Evolutionary conservation across 2,113 vertebrate species (phyloP).

Genomic region (Ariopsis seemanni): DNA sequence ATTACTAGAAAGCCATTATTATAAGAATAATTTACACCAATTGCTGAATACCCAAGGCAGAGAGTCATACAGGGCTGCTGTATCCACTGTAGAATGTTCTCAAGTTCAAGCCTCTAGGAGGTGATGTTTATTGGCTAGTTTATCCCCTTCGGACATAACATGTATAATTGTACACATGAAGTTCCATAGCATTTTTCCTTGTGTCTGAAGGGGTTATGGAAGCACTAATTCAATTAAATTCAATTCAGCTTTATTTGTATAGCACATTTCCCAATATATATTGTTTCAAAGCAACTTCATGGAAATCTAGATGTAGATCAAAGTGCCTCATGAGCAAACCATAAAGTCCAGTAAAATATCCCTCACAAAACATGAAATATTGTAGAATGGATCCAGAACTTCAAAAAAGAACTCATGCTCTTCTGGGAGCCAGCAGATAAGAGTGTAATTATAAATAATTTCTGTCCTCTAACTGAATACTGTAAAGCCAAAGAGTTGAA

Average conservation of each 20-base stretch:
- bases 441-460: background rate
- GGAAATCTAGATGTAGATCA: background rate
- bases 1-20: background rate
- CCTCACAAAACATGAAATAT: background rate
- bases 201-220: background rate
- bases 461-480: too few species aligned
- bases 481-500: background rate
- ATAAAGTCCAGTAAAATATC: background rate
- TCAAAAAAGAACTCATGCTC: background rate
- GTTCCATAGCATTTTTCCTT: too few species aligned
- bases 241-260: background rate
- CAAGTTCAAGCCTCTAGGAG: background rate
- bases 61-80: background rate
- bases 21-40: background rate
- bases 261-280: background rate
- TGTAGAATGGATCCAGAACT: background rate
- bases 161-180: too few species aligned
- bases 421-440: background rate
- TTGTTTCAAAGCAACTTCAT: background rate
- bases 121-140: background rate
- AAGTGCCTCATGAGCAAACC: background rate
- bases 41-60: background rate
- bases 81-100: background rate
- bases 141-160: background rate
- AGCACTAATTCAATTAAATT: constrained; percentile 4